Base-by-base conservation (phyloP, 2,888 invertebrate genomes). In the Celastrina argiolus region DNA sequence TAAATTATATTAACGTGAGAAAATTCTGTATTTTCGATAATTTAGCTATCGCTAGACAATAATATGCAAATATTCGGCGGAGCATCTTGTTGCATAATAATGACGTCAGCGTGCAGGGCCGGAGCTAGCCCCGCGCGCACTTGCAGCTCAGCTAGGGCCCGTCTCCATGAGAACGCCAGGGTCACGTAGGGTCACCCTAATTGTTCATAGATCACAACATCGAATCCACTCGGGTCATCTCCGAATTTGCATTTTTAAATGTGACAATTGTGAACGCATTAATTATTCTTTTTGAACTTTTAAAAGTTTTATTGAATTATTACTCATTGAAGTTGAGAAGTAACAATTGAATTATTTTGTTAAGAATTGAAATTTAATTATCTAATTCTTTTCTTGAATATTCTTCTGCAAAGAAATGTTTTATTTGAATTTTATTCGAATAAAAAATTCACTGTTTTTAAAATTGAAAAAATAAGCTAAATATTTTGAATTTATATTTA, bases 151-250 rank as follows among this genome's bases (percentile, higher is more conserved):
- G 82, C 86, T 87, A 72, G 64, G 66, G 66, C 34, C 51, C 63
- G 87, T 89, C 88, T 78, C 69, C 89, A 90, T 89, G 67, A 88
- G 79, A 90, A 89, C 84, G 76, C 75, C 64, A 68, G 65, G 39
- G 64, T 73, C 67, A 71, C 69, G 70, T 78, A 80, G 83, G 83
- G 81, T 75, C 69, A 70, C 68, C 45, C 74, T 81, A 81, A 84
- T 85, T 83, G 82, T 83, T 75, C 70, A 74, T 72, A 71, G 73
- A 74, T 73, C 69, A 69, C 67, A 69, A 74, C 22, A 72, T 71
- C 70, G 70, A 71, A 70, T 73, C 67, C 42, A 51, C 63, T 66
- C 56, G 70, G 66, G 68, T n/a, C n/a, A 61, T 66, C 26, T 56
- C 22, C 59, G 42, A 34, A 41, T 66, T 66, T 31, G 65, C 59